Conservation (phyloP, 1,140 invertebrate species). For the Meloidogyne floridensis region DNA sequence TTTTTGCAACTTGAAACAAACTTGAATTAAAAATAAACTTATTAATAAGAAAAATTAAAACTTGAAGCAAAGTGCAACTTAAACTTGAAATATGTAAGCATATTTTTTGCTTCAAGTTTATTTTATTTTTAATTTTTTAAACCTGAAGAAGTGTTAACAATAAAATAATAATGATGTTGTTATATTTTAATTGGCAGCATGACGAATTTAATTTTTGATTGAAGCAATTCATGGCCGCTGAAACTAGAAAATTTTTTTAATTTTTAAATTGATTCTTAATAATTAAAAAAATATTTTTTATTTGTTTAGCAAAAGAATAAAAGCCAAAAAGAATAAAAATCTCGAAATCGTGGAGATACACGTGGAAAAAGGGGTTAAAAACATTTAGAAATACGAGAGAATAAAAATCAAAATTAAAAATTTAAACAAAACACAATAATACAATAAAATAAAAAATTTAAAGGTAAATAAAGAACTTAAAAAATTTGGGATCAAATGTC, state of each 20-base stretch:
- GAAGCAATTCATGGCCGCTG: not conserved
- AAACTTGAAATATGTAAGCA: no score
- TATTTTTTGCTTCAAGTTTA: not conserved
- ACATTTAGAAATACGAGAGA: not conserved
- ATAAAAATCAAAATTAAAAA: not conserved
- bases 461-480: not conserved
- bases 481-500: not conserved
- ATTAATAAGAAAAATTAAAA: no score
- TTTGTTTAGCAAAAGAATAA: not conserved
- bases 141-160: not conserved
- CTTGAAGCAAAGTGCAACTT: no score
- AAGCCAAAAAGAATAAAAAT: not conserved
- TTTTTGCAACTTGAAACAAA: no score
- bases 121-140: no score
- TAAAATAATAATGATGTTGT: not conserved
- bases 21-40: no score
- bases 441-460: not conserved
- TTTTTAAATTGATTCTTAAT: not conserved
- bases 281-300: not conserved
- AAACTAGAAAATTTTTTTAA: not conserved
- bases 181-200: not conserved
- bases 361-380: not conserved
- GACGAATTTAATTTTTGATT: not conserved
- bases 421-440: not conserved
- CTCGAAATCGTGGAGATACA: not conserved